These are phyloP conservation scores for Luperina testacea DNA, from an alignment of 2,888 invertebrate genomes.

Conservation along the genomic window DNA sequence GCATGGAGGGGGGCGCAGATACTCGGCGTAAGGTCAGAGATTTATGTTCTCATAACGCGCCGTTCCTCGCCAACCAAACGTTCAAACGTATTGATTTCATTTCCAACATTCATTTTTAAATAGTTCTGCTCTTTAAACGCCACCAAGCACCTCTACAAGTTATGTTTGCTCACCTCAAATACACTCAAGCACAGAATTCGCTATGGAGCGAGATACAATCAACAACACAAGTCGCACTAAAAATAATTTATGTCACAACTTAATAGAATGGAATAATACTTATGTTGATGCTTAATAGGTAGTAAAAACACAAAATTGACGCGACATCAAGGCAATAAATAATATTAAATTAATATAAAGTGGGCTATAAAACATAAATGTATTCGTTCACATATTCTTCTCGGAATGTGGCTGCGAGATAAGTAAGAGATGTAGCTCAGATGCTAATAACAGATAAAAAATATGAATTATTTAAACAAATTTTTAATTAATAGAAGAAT, in stretches of 20 bases:
- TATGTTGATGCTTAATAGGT: constrained; percentile 43
- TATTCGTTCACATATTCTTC: constrained; percentile 52
- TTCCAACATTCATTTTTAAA: constrained; percentile 85
- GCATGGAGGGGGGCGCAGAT: constrained; percentile 54
- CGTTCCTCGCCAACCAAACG: constrained; percentile 82
- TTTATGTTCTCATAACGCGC: constrained; percentile 88
- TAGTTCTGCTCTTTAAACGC: constrained; percentile 66
- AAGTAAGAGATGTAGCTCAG: constrained; percentile 60
- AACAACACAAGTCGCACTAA: constrained; percentile 1
- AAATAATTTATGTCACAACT: constrained; percentile 51
- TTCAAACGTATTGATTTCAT: constrained; percentile 86
- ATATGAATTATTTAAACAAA: constrained; percentile 68
- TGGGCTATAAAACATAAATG: constrained; percentile 63
- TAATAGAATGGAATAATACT: constrained; percentile 47
- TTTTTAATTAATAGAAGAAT: constrained; percentile 71
- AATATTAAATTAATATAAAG: constrained; percentile 67
- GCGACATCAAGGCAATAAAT: constrained; percentile 52
- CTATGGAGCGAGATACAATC: constrained; percentile 35
- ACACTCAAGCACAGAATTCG: constrained; percentile 23
- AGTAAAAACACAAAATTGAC: constrained; percentile 50
- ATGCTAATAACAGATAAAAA: constrained; percentile 59
- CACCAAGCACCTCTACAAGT: constrained; percentile 54
- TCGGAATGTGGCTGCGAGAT: constrained; percentile 63
- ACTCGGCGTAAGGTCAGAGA: constrained; percentile 83
- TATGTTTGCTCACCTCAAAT: constrained; percentile 46